Base-by-base conservation (phyloP, 2,888 invertebrate species). In the Tanytarsus gracilentus region DNA sequence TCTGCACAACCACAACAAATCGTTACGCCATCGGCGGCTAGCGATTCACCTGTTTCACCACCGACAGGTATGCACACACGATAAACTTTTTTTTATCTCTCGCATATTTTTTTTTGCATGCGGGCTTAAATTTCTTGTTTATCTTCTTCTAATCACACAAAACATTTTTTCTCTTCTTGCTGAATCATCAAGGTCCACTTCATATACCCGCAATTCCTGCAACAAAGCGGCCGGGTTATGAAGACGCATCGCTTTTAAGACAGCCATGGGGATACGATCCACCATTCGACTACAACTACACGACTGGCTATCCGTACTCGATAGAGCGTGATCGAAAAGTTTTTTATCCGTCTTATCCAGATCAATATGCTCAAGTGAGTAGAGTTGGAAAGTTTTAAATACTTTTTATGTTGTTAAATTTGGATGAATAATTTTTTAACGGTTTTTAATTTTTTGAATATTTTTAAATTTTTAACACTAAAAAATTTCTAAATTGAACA, bases 191-290 rank as follows among this genome's bases (percentile, higher is more conserved):
- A 73, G 88, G 88, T 64, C 86, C 86, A 62, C 79, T 92, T 64
- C 91, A 92, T 78, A 91, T 92, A 76, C 92, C 91, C 65, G 91
- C 91, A 69, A 91, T 91, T 76, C 80, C 90, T 70, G 76, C 79
- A 62, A 91, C 91, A 69, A 91, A 92, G 76, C 80, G 90, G 70
- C 76, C 79, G 62, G 78, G 75, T 66, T 85, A 78, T 70, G 79
- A 74, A 65, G 75, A 74, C 67, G 71, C 72, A 62, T 71, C 75
- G 61, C 73, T 73, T 49, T 74, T 74, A 65, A 68, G 74, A 64
- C 72, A 67, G 72, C 72, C 59, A 73, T 75, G 74, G 69, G 71
- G 33, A 69, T 74, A 74, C 64, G 73, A 75, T 26, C 69, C 72
- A 21, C 67, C 69, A 39, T 74, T 74, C 64, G 72, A 72, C 64